Base-by-base conservation (phyloP, 2,113 vertebrate genomes). In the Sitta europaea region DNA sequence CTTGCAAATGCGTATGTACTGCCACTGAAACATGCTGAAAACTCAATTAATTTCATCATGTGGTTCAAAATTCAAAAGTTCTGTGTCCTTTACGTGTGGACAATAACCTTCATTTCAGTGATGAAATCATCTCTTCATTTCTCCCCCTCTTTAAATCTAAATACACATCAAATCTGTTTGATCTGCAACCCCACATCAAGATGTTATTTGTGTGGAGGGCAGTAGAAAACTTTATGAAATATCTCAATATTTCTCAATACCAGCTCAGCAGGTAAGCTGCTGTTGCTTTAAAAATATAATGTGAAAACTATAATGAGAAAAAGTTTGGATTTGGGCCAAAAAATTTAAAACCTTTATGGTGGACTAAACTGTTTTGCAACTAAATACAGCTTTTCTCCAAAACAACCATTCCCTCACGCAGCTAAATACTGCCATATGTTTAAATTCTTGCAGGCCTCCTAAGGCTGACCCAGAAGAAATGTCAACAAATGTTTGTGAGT, bases 401-500 rank as follows among this genome's bases (percentile, higher is more conserved):
- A 95, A 80, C 68, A 80, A 6, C 48, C 75, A 67, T 95, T 96
- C 94, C 88, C 68, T 88, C 88, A 58, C 29, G 36, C 86, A 88
- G 78, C 88, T 96, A 96, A 97, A 94, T 74, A 66, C 85, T 94
- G 91, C 96, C 95, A 95, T 97, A 96, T 95, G 96, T 89, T 95
- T 96, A 77, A 94, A 96, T 92, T 92, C 90, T 96, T 94, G 63
- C 86, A 90, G 78, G 88, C 76, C 88, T 93, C 96, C 92, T 95
- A 94, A 96, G 88, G 92, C 90, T 96, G 96, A 97, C 97, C 95
- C 82, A 88, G 86, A 93, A 97, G 95, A 95, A 95, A 97, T 97
- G 95, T 96, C 95, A 97, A 93, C 94, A 97, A 97, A 97, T 90
- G 95, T 94, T 97, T 95, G 92, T 94, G 86, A 96, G 92, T 95